These are phyloP conservation scores for Myodes glareolus DNA, from an alignment of 2,113 vertebrate species.

Conservation along the genomic window DNA sequence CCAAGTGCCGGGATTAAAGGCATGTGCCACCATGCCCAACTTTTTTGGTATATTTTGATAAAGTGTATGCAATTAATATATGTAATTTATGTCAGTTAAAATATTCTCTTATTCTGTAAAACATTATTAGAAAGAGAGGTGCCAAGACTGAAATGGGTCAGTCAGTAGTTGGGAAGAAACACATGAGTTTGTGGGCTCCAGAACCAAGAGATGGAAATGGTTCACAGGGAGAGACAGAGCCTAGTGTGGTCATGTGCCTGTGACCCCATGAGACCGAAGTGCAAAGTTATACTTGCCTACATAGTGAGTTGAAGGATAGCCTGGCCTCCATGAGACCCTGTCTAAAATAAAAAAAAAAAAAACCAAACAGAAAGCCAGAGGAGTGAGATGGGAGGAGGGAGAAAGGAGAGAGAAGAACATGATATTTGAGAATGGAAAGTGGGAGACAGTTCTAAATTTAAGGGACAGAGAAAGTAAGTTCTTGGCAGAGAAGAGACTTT, in stretches of 20 bases:
- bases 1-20: neutral
- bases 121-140: neutral
- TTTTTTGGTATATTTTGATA: neutral
- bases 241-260: neutral
- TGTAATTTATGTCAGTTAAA: neutral
- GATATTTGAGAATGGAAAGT: neutral
- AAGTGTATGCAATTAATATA: neutral
- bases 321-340: neutral
- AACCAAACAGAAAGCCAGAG: neutral
- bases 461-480: neutral
- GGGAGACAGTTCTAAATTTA: neutral
- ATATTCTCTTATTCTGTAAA: neutral
- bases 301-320: neutral
- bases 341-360: neutral
- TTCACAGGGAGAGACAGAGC: neutral
- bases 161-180: neutral
- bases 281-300: neutral
- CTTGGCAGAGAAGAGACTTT: neutral
- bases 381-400: neutral
- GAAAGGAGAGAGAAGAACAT: neutral
- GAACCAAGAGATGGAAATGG: neutral
- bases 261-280: neutral
- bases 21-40: neutral
- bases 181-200: neutral
- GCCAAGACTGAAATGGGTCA: conserved; percentile 17